Evolutionary conservation across 2,113 vertebrate genomes (phyloP).

Genomic region (Mormyrus iriodes): DNA sequence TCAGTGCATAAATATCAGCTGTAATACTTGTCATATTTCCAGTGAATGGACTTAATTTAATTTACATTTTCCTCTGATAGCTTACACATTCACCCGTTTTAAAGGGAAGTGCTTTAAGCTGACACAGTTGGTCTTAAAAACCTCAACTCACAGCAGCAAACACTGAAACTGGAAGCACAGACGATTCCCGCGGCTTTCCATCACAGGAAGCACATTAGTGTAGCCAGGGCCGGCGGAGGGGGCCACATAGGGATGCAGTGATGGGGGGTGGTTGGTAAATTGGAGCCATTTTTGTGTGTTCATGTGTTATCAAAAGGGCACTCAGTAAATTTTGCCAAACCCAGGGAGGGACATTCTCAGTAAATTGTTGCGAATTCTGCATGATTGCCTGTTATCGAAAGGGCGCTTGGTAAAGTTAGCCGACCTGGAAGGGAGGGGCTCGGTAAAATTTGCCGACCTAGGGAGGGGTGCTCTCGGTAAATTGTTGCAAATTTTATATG

Average conservation of each 20-base stretch:
- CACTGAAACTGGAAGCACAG: no score
- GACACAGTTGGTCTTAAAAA: no score
- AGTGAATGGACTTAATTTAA: not conserved
- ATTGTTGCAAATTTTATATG: not conserved
- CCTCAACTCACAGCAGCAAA: no score
- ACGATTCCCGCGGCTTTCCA: no score
- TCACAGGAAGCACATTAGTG: no score
- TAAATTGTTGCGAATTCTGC: not conserved
- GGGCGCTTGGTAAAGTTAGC: not conserved
- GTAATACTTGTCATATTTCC: not conserved
- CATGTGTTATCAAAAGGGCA: not conserved
- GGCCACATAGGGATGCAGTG: no score
- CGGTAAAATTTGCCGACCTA: not conserved
- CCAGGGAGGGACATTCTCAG: not conserved
- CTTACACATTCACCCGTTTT: not conserved
- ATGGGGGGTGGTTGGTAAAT: no score
- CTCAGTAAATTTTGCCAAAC: no score
- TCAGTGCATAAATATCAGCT: not conserved
- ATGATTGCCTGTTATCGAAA: not conserved
- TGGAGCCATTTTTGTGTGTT: not conserved
- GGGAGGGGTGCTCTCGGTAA: not conserved
- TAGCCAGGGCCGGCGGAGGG: no score
- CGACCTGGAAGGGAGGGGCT: not conserved
- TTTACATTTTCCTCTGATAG: not conserved
- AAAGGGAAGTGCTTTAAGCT: no score